Conservation (phyloP, 2,113 vertebrate genomes). For the Mesembrinibis cayennensis region DNA sequence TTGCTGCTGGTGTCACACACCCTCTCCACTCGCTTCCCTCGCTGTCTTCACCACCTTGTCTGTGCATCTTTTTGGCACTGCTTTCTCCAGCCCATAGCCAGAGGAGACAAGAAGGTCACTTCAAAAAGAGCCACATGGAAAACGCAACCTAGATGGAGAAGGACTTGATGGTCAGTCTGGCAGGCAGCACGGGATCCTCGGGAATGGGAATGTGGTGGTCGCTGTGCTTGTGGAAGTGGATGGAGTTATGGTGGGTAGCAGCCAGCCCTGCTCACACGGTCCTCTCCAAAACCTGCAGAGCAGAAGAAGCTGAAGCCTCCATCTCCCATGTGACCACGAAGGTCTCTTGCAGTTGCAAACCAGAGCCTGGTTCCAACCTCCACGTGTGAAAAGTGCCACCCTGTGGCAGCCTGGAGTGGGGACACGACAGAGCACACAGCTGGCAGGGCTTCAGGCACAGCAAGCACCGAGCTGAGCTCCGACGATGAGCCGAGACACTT, state of each 20-base stretch:
- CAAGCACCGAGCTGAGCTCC: not conserved
- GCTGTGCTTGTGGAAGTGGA: fast-evolving
- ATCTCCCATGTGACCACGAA: fast-evolving
- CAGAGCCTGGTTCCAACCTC: not conserved
- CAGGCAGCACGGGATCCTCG: fast-evolving
- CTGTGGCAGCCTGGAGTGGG: not conserved
- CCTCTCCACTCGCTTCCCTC: not conserved
- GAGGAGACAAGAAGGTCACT: not conserved
- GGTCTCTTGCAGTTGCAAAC: not conserved
- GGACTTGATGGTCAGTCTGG: not conserved
- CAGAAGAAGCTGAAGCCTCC: not conserved
- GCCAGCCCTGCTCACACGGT: not conserved
- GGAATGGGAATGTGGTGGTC: not conserved
- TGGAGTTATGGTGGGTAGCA: not conserved
- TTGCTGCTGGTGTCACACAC: not conserved
- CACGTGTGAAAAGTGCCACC: fast-evolving
- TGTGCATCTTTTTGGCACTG: not conserved
- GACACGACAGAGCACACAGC: fast-evolving
- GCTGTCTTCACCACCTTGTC: not conserved
- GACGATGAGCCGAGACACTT: not conserved
- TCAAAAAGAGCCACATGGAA: not conserved
- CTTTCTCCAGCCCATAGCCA: not conserved
- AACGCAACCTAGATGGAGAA: not conserved
- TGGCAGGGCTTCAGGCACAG: not conserved
- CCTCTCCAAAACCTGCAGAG: not conserved